A percentile compares a stretch with the other conserved stretches of the same genome.
phyloP scores from a whole-genome alignment of 2,888 invertebrate species.

The Steinernema hermaphroditum region DNA sequence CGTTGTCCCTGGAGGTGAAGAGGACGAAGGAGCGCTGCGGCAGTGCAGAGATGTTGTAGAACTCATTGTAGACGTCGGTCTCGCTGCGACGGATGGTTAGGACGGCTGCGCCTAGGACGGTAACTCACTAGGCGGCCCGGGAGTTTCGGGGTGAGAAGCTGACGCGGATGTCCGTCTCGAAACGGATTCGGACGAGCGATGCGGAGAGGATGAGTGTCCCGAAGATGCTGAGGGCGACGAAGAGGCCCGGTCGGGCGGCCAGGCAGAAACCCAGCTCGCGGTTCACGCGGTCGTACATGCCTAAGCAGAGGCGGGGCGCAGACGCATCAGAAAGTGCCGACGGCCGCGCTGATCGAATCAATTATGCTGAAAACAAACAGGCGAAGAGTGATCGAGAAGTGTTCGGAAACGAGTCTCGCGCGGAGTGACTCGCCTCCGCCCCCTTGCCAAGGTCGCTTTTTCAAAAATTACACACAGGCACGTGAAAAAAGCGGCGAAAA shows the following conservation, averaged over 20 bases:
- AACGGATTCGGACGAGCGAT: constrained; percentile 1
- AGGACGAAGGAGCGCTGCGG: constrained; percentile 58
- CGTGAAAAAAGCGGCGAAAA: neutral
- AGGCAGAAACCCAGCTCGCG: constrained; percentile 12
- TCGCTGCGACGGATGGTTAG: constrained; percentile 44
- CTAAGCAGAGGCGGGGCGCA: neutral
- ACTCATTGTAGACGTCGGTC: constrained; percentile 53
- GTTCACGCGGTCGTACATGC: constrained; percentile 19
- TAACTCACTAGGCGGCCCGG: constrained; percentile 55
- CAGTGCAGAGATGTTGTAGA: constrained; percentile 51
- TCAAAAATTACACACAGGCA: neutral
- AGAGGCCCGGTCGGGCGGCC: neutral
- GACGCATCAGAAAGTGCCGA: neutral
- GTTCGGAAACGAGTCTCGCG: constrained; percentile 19
- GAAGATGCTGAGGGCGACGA: neutral
- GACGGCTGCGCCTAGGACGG: no score
- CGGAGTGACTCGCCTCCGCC: neutral
- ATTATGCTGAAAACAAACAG: constrained; percentile 19
- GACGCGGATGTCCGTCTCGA: constrained; percentile 60
- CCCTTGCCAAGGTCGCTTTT: constrained; percentile 16
- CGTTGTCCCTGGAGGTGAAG: constrained; percentile 50
- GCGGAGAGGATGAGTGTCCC: neutral
- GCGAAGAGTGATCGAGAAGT: constrained; percentile 7
- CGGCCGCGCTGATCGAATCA: neutral
- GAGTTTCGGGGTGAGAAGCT: constrained; percentile 62